Conservation (phyloP, 2,888 invertebrate species). For the Drosophila anomalipes region DNA sequence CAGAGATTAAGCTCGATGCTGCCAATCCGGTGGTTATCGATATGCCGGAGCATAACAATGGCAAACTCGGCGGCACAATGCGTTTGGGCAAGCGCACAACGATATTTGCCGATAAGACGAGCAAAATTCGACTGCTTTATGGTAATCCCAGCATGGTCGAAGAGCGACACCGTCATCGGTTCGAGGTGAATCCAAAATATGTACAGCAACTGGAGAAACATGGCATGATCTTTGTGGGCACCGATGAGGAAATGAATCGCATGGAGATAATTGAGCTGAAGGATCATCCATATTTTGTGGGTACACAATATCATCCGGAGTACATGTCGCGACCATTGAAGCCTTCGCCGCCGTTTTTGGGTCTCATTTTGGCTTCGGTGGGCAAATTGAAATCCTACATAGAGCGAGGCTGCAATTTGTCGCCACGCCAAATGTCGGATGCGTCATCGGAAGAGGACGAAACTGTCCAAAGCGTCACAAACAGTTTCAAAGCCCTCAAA, state of each 20-base stretch:
- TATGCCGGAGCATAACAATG: constrained; percentile 99
- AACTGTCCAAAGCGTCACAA: constrained; percentile 26
- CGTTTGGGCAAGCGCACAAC: constrained; percentile 97
- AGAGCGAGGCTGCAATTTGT: constrained; percentile 90
- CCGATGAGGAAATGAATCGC: constrained; percentile 92
- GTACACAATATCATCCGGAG: constrained; percentile 99
- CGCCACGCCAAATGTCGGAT: constrained; percentile 91
- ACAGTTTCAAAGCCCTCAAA: constrained; percentile 28
- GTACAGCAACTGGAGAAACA: constrained; percentile 91
- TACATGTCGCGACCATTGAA: constrained; percentile 95
- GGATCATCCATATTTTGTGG: constrained; percentile 96
- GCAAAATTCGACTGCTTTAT: constrained; percentile 90
- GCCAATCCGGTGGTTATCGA: constrained; percentile 95
- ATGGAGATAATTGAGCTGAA: constrained; percentile 98
- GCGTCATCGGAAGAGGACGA: constrained; percentile 88
- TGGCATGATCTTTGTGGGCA: constrained; percentile 95
- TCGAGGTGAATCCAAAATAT: constrained; percentile 97
- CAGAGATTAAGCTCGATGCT: constrained; percentile 92
- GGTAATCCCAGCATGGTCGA: constrained; percentile 92
- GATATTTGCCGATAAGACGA: constrained; percentile 88
- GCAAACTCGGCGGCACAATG: constrained; percentile 98
- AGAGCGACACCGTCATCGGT: constrained; percentile 98
- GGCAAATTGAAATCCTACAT: constrained; percentile 91
- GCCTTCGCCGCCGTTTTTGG: constrained; percentile 98
- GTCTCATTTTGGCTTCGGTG: constrained; percentile 95